A percentile compares a stretch with the other conserved stretches of the same genome.
phyloP scores from a whole-genome alignment of 2,797 vertebrate species.

The Sebastes melanostomus region DNA sequence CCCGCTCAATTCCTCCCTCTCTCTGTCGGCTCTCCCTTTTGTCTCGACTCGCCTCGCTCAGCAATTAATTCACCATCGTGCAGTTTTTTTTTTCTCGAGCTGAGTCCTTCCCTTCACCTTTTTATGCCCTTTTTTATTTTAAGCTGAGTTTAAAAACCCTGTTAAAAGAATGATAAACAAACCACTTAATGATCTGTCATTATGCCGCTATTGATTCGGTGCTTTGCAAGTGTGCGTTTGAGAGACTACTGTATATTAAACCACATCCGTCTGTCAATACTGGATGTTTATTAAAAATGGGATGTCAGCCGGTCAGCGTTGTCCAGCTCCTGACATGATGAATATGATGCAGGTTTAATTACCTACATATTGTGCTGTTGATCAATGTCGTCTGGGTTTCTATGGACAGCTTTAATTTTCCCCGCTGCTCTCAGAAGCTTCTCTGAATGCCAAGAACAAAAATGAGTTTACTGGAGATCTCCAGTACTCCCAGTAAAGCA shows the following conservation, averaged over 20 bases:
- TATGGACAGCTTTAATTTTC: conserved; percentile 35
- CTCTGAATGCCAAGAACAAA: not conserved
- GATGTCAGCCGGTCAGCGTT: conserved; percentile 4
- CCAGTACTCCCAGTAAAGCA: not conserved
- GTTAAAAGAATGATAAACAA: conserved; percentile 5
- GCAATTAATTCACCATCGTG: conserved; percentile 56
- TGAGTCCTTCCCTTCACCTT: conserved; percentile 8
- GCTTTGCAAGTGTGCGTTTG: not conserved
- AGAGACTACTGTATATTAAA: conserved; percentile 11
- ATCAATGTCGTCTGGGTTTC: conserved; percentile 26
- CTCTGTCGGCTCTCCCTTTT: conserved; percentile 40
- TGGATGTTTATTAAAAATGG: conserved; percentile 26
- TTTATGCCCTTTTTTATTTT: not conserved
- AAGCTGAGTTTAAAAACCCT: conserved; percentile 2
- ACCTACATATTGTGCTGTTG: conserved; percentile 9
- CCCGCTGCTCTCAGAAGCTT: not conserved
- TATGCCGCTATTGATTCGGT: conserved; percentile 45
- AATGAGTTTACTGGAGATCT: not conserved
- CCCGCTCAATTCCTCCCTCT: conserved; percentile 21
- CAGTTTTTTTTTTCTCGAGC: not conserved
- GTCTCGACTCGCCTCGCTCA: conserved; percentile 30
- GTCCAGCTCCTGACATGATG: conserved; percentile 35
- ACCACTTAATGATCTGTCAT: conserved; percentile 39
- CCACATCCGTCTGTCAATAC: conserved; percentile 28
- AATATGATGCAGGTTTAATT: conserved; percentile 47